These are phyloP conservation scores for Sebastiscus albofasciatus DNA, from an alignment of 2,797 vertebrate genomes.

Conservation along the genomic window DNA sequence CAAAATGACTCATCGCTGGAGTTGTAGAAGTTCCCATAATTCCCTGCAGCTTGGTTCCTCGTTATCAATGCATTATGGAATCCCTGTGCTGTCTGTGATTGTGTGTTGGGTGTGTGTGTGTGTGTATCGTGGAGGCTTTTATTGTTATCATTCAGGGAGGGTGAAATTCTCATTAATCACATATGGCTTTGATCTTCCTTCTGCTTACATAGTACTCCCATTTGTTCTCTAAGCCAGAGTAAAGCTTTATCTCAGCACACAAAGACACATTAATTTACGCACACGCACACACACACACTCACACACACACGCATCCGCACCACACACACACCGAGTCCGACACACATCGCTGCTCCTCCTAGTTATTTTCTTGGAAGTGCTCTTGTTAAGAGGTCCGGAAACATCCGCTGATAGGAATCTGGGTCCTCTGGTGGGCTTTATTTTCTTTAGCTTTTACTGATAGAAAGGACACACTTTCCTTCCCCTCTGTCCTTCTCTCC, in stretches of 20 bases:
- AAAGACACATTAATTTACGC: conserved; percentile 57
- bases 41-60: conserved; percentile 58
- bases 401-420: conserved; percentile 81
- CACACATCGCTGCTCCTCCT: conserved; percentile 66
- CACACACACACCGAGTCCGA: conserved; percentile 30
- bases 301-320: conserved; percentile 30
- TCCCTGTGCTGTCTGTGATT: conserved; percentile 32
- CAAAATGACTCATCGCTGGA: conserved; percentile 72
- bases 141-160: conserved; percentile 68
- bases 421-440: conserved; percentile 72
- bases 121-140: conserved; percentile 39
- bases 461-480: conserved; percentile 71
- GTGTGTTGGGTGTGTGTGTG: conserved; percentile 1
- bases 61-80: conserved; percentile 60
- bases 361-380: conserved; percentile 77
- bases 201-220: conserved; percentile 65
- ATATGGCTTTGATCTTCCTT: conserved; percentile 73
- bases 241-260: conserved; percentile 66
- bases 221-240: conserved; percentile 65
- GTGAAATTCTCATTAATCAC: conserved; percentile 73
- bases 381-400: conserved; percentile 75
- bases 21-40: conserved; percentile 58
- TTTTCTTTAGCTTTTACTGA: conserved; percentile 77
- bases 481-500: conserved; percentile 35
- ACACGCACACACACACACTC: conserved; percentile 4